Evolutionary conservation across 2,113 vertebrate species (phyloP).

Genomic region (Brienomyrus longianalis): DNA sequence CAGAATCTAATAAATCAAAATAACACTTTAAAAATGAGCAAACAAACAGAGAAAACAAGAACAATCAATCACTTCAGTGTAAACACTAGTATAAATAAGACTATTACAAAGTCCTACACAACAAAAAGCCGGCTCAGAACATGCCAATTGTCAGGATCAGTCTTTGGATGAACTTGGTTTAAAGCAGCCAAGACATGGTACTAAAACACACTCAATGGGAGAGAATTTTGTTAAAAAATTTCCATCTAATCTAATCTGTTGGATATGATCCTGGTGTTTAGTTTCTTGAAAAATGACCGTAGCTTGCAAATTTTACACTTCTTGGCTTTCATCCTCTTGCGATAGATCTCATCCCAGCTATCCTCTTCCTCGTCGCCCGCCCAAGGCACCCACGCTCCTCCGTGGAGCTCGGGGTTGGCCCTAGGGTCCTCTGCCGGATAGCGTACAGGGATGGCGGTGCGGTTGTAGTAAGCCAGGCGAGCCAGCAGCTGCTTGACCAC

Average conservation of each 20-base stretch:
- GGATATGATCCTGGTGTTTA: slow-evolving; percentile 87
- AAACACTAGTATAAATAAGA: slow-evolving; percentile 8
- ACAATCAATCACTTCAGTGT: neutral
- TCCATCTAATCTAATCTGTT: slow-evolving; percentile 70
- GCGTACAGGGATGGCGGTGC: slow-evolving; percentile 82
- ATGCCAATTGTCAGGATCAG: neutral
- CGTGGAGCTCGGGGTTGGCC: slow-evolving; percentile 84
- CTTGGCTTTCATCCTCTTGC: slow-evolving; percentile 61
- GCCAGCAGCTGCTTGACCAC: slow-evolving; percentile 78
- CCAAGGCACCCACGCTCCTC: slow-evolving; percentile 93
- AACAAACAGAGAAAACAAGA: neutral
- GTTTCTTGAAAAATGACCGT: slow-evolving; percentile 82
- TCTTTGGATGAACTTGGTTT: neutral
- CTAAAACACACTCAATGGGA: neutral
- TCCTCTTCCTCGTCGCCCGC: slow-evolving; percentile 76
- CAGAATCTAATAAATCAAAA: neutral
- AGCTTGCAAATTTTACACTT: slow-evolving; percentile 77
- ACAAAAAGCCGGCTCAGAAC: neutral
- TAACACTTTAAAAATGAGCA: neutral
- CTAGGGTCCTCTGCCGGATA: slow-evolving; percentile 86
- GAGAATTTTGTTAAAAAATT: neutral
- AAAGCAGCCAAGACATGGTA: neutral
- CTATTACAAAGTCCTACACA: neutral
- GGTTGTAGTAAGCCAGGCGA: slow-evolving; percentile 80
- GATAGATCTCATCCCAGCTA: slow-evolving; percentile 46